Base-by-base conservation (phyloP, 1,140 invertebrate genomes). In the Aphis gossypii region DNA sequence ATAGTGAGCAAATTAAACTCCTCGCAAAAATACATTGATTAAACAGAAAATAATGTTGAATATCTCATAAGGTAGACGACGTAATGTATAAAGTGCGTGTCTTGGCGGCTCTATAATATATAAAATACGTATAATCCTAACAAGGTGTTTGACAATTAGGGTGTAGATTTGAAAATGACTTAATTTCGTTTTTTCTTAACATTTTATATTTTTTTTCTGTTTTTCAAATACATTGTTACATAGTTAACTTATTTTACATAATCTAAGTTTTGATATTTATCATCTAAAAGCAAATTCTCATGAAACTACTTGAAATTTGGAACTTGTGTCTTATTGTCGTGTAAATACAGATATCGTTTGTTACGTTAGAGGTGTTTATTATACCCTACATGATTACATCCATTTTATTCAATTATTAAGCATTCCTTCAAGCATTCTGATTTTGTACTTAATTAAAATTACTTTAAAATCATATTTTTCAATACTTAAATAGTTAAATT, bases 71-170 rank as follows among this genome's bases (percentile, higher is more conserved):
- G 9, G 51, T 89, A 56, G 51, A 89, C 18, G 30, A n/a, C 30
- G 9, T 89, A 89, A 89, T 89, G 88, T 89, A 41, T 89, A 89
- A 89, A 89, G 88, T 89, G 88, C 88, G 88, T 89, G 88, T 56
- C n/a, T 14, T 8, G 20, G 14, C 23, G n/a, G 25, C 1, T 89
- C 21, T 56, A 41, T n/a, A 76, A 25, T 76, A n/a, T n/a, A 41
- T 56, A 56, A 89, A 56, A 87, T 2, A 84, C 83, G 23, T 84
- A 89, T 89, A 89, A 89, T 89, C 23, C 35, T 89, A 89, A 89
- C 35, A 89, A 89, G 88, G 88, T 56, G 51, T 89, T 89, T 89
- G 88, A 89, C 88, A 89, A 89, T 89, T 56, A 41, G 88, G 88
- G 88, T 56, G 88, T 89, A 23, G 35, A 89, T 56, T 89, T 56